Evolutionary conservation across 2,797 vertebrate genomes (phyloP).

Genomic region (Luscinia megarhynchos): DNA sequence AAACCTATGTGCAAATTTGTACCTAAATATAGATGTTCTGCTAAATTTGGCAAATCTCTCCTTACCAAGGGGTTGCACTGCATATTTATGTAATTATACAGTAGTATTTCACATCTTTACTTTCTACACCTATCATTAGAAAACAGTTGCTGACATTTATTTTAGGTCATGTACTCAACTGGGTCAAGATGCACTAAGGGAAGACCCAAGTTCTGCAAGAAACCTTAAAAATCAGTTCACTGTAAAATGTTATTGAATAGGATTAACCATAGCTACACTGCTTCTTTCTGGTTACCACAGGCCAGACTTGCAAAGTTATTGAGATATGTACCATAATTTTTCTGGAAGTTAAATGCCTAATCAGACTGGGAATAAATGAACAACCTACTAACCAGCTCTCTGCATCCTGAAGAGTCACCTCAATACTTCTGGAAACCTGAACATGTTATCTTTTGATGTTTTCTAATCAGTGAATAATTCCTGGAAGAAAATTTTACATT

Average conservation of each 20-base stretch:
- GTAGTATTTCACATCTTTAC: conserved; percentile 34
- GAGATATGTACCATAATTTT: not conserved
- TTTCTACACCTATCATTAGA: conserved; percentile 51
- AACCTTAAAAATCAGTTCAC: not conserved
- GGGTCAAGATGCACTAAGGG: conserved; percentile 1
- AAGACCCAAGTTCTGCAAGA: not conserved
- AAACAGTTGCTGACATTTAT: conserved; percentile 24
- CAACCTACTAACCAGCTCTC: not conserved
- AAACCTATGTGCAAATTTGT: conserved; percentile 23
- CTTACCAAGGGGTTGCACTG: not conserved
- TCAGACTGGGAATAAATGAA: not conserved
- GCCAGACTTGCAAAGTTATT: not conserved
- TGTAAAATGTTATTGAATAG: not conserved
- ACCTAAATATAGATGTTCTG: conserved; percentile 35
- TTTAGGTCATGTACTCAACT: conserved; percentile 36
- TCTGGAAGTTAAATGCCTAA: not conserved
- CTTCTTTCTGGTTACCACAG: not conserved
- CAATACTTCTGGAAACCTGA: not conserved
- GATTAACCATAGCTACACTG: not conserved
- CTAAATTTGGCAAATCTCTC: conserved; percentile 25
- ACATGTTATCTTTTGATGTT: not conserved
- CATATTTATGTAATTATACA: conserved; percentile 31
- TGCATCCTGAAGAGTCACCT: not conserved
- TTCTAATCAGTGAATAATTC: not conserved
- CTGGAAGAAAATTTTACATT: not conserved